A percentile compares a stretch with the other conserved stretches of the same genome.
These are phyloP conservation scores for Drosophila guanche DNA, from an alignment of 1,140 invertebrate species.

Conservation along the genomic window DNA sequence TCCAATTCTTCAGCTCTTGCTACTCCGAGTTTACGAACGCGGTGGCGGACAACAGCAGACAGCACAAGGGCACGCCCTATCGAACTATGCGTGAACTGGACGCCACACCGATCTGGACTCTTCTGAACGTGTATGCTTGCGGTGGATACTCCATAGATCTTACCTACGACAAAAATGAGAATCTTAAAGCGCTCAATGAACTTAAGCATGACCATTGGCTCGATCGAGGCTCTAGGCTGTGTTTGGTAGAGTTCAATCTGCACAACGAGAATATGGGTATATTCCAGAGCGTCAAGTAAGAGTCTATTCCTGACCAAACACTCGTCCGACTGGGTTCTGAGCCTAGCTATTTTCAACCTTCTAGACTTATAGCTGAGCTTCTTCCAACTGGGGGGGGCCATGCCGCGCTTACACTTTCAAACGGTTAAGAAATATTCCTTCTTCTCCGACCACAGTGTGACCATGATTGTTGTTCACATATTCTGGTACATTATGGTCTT, in stretches of 20 bases:
- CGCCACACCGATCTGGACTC: conserved; percentile 52
- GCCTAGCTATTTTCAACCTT: background rate
- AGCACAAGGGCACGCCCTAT: conserved; percentile 26
- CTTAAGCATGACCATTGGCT: conserved; percentile 53
- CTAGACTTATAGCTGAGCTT: conserved; percentile 70
- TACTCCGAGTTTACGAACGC: conserved; percentile 25
- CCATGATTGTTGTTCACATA: conserved; percentile 51
- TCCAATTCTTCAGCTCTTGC: conserved; percentile 68
- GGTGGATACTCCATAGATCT: conserved; percentile 64
- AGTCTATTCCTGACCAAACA: too few relatives aligned
- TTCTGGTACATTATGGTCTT: conserved; percentile 70
- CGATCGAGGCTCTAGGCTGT: conserved; percentile 64
- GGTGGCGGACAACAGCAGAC: conserved; percentile 34
- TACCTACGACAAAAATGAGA: conserved; percentile 31
- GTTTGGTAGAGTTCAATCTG: conserved; percentile 69
- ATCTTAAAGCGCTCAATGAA: conserved; percentile 29
- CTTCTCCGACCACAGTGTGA: conserved; percentile 47
- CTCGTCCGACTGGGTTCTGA: too few relatives aligned
- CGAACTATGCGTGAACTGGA: conserved; percentile 39
- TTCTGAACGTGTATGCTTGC: conserved; percentile 43
- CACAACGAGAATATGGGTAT: conserved; percentile 68
- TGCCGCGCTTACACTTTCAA: conserved; percentile 68
- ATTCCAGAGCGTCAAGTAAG: conserved; percentile 67
- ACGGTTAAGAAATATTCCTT: conserved; percentile 63
- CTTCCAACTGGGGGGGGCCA: conserved; percentile 69